Evolutionary conservation across 1,140 invertebrate species (phyloP).

Genomic region (Caenorhabditis latens): DNA sequence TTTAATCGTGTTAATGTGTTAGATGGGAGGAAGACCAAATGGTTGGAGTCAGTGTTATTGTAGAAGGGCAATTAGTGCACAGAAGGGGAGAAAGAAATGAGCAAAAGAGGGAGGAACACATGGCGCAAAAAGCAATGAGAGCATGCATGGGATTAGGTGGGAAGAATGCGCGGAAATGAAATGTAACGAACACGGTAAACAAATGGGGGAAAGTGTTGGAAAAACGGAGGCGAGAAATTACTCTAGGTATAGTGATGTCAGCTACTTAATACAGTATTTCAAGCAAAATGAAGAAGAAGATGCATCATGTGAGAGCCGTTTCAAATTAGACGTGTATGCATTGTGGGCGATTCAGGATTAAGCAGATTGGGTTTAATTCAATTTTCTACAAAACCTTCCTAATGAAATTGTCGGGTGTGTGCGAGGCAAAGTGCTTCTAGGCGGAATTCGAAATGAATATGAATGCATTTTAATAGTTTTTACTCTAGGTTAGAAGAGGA

Average conservation of each 20-base stretch:
- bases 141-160: slow-evolving; percentile 49
- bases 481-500: too few relatives aligned
- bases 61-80: slow-evolving; percentile 49
- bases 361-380: slow-evolving; percentile 30
- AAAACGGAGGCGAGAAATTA: slow-evolving; percentile 1
- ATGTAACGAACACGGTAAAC: slow-evolving; percentile 51
- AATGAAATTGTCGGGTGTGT: background rate
- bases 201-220: background rate
- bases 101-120: slow-evolving; percentile 45
- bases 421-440: too few relatives aligned
- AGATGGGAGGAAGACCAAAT: slow-evolving; percentile 2
- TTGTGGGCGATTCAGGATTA: background rate
- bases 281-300: too few relatives aligned
- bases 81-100: background rate
- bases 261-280: background rate
- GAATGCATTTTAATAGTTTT: too few relatives aligned
- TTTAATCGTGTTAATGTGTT: slow-evolving; percentile 43
- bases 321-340: too few relatives aligned
- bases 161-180: slow-evolving; percentile 55
- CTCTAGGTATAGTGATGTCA: background rate
- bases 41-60: slow-evolving; percentile 35
- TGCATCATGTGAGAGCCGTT: too few relatives aligned
- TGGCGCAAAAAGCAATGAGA: slow-evolving; percentile 51
- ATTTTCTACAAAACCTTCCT: slow-evolving; percentile 2
- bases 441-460: too few relatives aligned